Conservation (phyloP, 2,888 invertebrate species). For the Rhagophthalmus giganteus region DNA sequence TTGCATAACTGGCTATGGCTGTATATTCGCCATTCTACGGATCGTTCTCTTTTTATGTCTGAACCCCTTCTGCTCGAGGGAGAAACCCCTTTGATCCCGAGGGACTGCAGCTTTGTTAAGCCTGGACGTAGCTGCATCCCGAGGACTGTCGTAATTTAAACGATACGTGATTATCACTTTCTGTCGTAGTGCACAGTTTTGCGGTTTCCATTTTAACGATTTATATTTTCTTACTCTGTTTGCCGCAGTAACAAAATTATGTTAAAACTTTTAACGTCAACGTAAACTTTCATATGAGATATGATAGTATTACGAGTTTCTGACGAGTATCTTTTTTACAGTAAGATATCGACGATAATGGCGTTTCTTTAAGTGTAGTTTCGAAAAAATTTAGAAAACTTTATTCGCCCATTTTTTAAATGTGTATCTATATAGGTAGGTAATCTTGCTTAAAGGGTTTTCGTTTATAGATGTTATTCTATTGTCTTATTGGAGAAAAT, state of each 20-base stretch:
- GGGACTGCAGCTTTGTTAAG: constrained; percentile 37
- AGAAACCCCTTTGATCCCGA: constrained; percentile 35
- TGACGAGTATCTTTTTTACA: no score
- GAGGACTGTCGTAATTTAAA: constrained; percentile 46
- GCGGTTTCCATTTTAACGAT: constrained; percentile 13
- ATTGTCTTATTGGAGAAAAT: constrained; percentile 10
- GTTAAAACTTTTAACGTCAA: no score
- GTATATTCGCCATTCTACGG: constrained; percentile 49
- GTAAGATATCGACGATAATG: no score
- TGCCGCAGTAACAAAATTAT: no score
- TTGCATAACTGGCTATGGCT: constrained; percentile 53
- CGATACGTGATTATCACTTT: constrained; percentile 53
- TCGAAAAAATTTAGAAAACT: no score
- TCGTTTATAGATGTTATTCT: no score
- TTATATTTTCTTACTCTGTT: not conserved
- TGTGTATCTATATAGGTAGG: no score
- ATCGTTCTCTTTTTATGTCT: constrained; percentile 50
- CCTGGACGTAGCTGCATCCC: constrained; percentile 36
- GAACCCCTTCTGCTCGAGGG: constrained; percentile 42
- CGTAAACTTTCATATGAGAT: no score
- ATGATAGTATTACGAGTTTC: no score
- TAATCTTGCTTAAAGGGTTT: no score
- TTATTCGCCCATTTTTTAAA: no score
- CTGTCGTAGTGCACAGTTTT: constrained; percentile 31
- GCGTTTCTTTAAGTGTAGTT: no score